These are phyloP conservation scores for Trogon surrucura DNA, from an alignment of 2,113 vertebrate species.

Conservation along the genomic window DNA sequence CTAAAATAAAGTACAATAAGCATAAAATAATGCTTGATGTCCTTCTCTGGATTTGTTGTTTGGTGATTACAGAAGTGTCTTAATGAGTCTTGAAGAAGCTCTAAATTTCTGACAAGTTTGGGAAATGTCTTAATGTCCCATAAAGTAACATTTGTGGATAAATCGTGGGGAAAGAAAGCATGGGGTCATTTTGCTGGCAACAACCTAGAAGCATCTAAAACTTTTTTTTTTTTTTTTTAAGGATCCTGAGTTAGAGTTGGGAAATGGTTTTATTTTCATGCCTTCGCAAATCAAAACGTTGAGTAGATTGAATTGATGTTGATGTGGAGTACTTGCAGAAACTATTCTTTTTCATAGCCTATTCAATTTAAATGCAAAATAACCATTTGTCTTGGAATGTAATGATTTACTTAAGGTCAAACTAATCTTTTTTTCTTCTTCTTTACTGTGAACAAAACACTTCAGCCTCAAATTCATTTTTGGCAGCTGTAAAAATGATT, in stretches of 20 bases:
- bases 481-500: slow-evolving; percentile 12
- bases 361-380: not conserved
- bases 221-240: not conserved
- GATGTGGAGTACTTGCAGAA: not conserved
- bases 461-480: not conserved
- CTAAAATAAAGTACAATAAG: not conserved
- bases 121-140: not conserved
- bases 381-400: not conserved
- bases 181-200: not conserved
- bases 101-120: not conserved
- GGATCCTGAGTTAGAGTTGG: not conserved
- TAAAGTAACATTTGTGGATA: not conserved
- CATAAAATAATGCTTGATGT: not conserved
- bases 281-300: not conserved
- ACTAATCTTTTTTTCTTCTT: not conserved
- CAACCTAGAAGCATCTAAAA: not conserved
- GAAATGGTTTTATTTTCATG: not conserved
- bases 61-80: not conserved
- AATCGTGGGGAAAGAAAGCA: not conserved
- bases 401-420: not conserved
- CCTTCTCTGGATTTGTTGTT: not conserved
- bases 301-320: not conserved
- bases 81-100: not conserved
- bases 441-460: not conserved
- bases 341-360: not conserved